Base-by-base conservation (phyloP, 1,140 invertebrate genomes). In the Hycleus phaleratus region DNA sequence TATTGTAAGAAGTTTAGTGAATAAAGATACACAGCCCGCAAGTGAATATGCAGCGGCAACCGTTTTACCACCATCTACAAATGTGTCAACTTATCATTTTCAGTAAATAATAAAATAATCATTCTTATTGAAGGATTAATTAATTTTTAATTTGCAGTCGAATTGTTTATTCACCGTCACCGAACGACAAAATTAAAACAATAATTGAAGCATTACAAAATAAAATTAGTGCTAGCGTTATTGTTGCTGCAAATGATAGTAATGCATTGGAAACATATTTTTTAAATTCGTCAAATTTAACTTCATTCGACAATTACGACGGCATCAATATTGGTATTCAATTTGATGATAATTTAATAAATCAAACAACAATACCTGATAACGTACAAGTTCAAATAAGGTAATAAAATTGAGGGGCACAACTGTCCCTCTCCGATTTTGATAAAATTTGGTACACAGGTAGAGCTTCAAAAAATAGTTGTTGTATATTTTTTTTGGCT, bases 381-480 rank as follows among this genome's bases (percentile, higher is more conserved):
- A 60, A 78, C 53, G 71, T 79, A 24, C 67, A 75, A 58, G 77
- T 85, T 46, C 79, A 78, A 25, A 72, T 86, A 39, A 74, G 83
- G 38, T 65, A 18, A 18, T 18, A 18, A 18, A 18, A 18, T 18
- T 18, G 18, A n/a, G n/a, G n/a, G n/a, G n/a, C n/a, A n/a, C n/a
- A n/a, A n/a, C n/a, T n/a, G n/a, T n/a, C n/a, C n/a, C n/a, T n/a
- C n/a, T n/a, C n/a, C n/a, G n/a, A n/a, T n/a, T n/a, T n/a, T n/a
- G n/a, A n/a, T n/a, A n/a, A n/a, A n/a, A n/a, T n/a, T n/a, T n/a
- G n/a, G n/a, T n/a, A n/a, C n/a, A n/a, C n/a, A n/a, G n/a, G n/a
- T n/a, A n/a, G n/a, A n/a, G n/a, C n/a, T n/a, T n/a, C n/a, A n/a
- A n/a, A n/a, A n/a, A n/a, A n/a, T n/a, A n/a, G n/a, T n/a, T n/a